Conservation (phyloP, 2,888 invertebrate species). For the Heteromyza rotundicornis region DNA sequence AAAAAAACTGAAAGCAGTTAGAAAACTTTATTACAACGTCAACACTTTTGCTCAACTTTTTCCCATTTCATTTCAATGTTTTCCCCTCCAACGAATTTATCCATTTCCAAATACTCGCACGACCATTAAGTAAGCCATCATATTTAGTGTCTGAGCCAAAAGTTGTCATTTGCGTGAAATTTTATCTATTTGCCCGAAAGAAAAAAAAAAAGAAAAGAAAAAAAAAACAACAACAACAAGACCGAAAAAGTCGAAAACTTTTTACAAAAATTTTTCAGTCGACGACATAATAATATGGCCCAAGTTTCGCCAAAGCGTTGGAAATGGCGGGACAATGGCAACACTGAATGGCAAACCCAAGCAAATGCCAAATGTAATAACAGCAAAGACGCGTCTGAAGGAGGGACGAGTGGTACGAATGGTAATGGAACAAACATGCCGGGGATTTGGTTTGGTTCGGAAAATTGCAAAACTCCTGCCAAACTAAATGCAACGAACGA, state of each 20-base stretch:
- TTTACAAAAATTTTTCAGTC: conserved; percentile 14
- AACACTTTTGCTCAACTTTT: background rate
- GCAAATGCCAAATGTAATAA: background rate
- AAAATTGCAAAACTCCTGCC: conserved; percentile 4
- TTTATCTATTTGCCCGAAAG: conserved; percentile 6
- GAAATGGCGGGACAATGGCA: background rate
- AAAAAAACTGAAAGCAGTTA: background rate
- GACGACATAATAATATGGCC: background rate
- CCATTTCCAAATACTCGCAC: background rate
- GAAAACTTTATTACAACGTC: conserved; percentile 7
- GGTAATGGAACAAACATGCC: background rate
- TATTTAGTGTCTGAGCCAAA: background rate
- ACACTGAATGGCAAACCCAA: background rate
- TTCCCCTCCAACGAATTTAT: background rate
- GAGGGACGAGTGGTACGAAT: background rate
- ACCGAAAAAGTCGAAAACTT: conserved; percentile 2
- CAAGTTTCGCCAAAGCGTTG: background rate
- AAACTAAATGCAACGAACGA: conserved; percentile 7
- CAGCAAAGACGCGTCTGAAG: background rate
- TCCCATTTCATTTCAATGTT: background rate
- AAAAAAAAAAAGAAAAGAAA: background rate
- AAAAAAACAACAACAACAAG: background rate
- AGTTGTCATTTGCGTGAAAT: conserved; percentile 6
- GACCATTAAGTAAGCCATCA: conserved; percentile 4
- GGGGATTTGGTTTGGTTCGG: background rate